phyloP scores from a whole-genome alignment of 2,888 invertebrate species.

The Phengaris alcon region DNA sequence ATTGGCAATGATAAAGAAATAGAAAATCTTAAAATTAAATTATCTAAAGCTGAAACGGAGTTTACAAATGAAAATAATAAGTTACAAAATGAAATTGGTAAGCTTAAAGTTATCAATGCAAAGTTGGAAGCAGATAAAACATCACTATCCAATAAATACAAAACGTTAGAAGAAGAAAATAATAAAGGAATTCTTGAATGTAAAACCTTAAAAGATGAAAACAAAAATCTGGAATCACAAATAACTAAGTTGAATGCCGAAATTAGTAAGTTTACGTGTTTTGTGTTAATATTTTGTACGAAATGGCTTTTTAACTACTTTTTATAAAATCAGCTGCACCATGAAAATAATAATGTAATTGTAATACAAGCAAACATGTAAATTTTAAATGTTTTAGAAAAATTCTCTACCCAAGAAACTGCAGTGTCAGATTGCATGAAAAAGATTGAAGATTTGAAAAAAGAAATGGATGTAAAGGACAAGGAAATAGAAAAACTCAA shows the following conservation, averaged over 20 bases:
- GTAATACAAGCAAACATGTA: neutral
- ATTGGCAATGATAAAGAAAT: slow-evolving; percentile 73
- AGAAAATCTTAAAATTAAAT: slow-evolving; percentile 75
- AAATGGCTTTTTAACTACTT: neutral
- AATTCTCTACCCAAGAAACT: slow-evolving; percentile 73
- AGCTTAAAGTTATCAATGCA: slow-evolving; percentile 73
- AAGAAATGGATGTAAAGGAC: slow-evolving; percentile 81
- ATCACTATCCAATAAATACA: slow-evolving; percentile 55
- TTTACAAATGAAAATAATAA: slow-evolving; percentile 75
- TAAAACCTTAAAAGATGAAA: slow-evolving; percentile 82
- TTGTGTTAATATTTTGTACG: neutral
- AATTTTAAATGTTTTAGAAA: slow-evolving; percentile 63
- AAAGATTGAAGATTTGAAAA: slow-evolving; percentile 83
- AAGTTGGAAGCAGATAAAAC: slow-evolving; percentile 71
- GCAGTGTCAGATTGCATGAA: slow-evolving; percentile 77
- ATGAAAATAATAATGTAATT: too few species aligned
- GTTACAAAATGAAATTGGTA: slow-evolving; percentile 71
- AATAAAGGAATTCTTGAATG: slow-evolving; percentile 61
- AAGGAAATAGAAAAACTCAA: slow-evolving; percentile 81
- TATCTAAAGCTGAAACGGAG: slow-evolving; percentile 72
- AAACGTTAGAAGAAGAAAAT: slow-evolving; percentile 62
- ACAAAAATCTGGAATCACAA: slow-evolving; percentile 80
- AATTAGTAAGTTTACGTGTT: slow-evolving; percentile 71
- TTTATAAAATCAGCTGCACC: neutral
- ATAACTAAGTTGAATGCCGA: slow-evolving; percentile 79